Base-by-base conservation (phyloP, 2,888 invertebrate genomes). In the Chrysolina americana region DNA sequence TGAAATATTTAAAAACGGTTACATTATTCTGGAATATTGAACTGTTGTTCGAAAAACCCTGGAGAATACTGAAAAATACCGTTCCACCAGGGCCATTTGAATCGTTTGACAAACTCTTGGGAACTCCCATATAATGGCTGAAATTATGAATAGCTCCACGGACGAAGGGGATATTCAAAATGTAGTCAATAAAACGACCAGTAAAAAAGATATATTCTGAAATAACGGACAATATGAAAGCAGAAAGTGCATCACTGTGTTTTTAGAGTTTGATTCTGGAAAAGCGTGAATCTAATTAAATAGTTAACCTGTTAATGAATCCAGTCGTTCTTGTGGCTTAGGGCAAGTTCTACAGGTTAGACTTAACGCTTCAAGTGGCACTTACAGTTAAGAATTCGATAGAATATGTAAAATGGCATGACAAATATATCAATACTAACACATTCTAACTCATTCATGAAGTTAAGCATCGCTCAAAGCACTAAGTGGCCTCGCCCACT, bases 101-200 rank as follows among this genome's bases (percentile, higher is more conserved):
- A 66, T 66, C 48, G 66, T 66, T 66, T 66, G 48, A 50, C 50
- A 50, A 15, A 23, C 66, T 66, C 66, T n/a, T 11, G 66, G 66
- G 66, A 66, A 53, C n/a, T 17, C 17, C 10, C 66, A 41, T 66
- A 66, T 44, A 15, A 17, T 9, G 47, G 9, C 21, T 23, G 36
- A 36, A 50, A 66, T 66, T 66, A 50, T 66, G 13, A n/a, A 50
- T 50, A 0, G 50, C n/a, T 50, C n/a, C 28, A 50, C 48, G 50
- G 50, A 65, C 47, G n/a, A n/a, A 66, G 50, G 28, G 5, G 15
- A 48, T 19, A 66, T 66, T 8, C 19, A 48, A 13, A 28, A 23
- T 63, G 8, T 36, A 0, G 10, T 53, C 19, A 17, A 47, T 44
- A 15, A 66, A 66, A 23, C 36, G 48, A 10, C 6, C 19, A 21